Evolutionary conservation across 1,140 invertebrate species (phyloP), one percentile per base, ranked within the genome.

Genomic region (Vanessa atalanta): DNA sequence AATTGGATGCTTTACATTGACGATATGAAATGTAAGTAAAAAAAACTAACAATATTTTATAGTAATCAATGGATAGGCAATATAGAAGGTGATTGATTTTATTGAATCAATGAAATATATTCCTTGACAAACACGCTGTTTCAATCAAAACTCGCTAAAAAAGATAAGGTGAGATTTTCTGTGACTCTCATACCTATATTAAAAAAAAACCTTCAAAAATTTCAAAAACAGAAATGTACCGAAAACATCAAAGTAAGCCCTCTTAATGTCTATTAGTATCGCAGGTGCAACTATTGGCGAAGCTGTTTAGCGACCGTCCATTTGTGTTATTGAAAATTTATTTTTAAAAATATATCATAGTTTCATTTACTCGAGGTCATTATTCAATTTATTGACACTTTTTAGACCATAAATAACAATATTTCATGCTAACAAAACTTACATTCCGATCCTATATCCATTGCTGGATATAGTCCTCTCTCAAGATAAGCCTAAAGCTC

Each of bases 291-390:
- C 64, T 70, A 70, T 74, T 68, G 73, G 50, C 73, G 43, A 66
- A 71, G 65, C 60, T 73, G 73, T 72, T 48, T 26, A 64, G 65
- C 67, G 66, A 66, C 73, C 65, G 72, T 67, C 79, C 75, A 81
- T 81, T 81, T 81, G 76, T 78, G 75, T 79, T 79, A 79, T 81
- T 81, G 77, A 76, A 75, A 79, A 81, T 79, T 79, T 74, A 51
- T 66, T 74, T 66, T 47, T 61, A 69, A 63, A 53, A 61, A 71
- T 51, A 76, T 76, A 72, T 69, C 68, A 23, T n/a, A 20, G 53
- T 20, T 57, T 57, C 53, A 23, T 57, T 57, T 57, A 57, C 53
- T 57, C 20, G 53, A 2, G 11, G 8, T 12, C 20, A 23, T 57
- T 23, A 11, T 57, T 57, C 53, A 55, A 20, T 55, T 20, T 11